Evolutionary conservation across 2,797 vertebrate species (phyloP).

Genomic region (Lacerta bilineata): DNA sequence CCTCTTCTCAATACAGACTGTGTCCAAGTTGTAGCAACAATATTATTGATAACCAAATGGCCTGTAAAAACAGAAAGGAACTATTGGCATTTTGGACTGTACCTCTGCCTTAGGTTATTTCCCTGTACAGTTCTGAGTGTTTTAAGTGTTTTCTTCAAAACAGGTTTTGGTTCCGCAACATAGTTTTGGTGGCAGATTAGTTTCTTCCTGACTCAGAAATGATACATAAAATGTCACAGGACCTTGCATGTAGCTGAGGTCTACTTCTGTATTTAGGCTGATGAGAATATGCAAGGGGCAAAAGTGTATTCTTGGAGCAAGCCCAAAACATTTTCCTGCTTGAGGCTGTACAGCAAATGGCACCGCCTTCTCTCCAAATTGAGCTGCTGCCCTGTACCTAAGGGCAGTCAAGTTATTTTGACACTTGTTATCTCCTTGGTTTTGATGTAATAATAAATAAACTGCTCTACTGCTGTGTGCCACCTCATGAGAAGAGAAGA

Average conservation of each 20-base stretch:
- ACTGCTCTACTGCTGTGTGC: too few species aligned
- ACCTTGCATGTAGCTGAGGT: rapidly evolving
- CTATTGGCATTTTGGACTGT: background rate
- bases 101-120: background rate
- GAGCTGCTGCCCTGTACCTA: too few species aligned
- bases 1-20: too few species aligned
- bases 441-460: too few species aligned
- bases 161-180: too few species aligned
- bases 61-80: background rate
- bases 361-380: too few species aligned
- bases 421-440: too few species aligned
- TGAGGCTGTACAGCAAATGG: too few species aligned
- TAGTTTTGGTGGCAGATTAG: background rate
- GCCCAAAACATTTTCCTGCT: too few species aligned
- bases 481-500: too few species aligned
- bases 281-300: background rate
- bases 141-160: background rate
- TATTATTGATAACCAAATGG: background rate
- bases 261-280: background rate
- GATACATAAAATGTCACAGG: background rate
- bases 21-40: background rate
- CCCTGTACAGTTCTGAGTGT: background rate
- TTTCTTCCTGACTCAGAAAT: background rate
- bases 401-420: too few species aligned
- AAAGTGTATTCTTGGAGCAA: background rate